Evolutionary conservation across 2,888 invertebrate species (phyloP), one percentile per base, ranked within the genome.

Genomic region (Ochropleura leucogaster): DNA sequence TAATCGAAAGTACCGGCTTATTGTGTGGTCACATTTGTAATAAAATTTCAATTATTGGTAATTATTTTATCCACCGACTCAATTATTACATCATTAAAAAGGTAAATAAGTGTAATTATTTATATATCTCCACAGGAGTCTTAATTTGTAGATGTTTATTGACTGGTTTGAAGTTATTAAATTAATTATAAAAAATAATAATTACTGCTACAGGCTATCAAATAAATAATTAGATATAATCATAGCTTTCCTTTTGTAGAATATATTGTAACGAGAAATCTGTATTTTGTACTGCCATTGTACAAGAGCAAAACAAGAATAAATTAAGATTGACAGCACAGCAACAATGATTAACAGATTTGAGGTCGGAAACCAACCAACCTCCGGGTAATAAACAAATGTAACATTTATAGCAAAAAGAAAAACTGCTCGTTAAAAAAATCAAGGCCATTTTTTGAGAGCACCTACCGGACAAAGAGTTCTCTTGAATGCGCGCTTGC

Each of bases 381-480:
- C 71, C 71, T 76, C 71, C 73, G 12, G 51, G 64, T 57, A 71
- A 64, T 44, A 69, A 79, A 75, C 59, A 74, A 68, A 71, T 67
- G 73, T 69, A 79, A 76, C 74, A 77, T 77, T 85, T 69, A 72
- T 8, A 64, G 67, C 30, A 49, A 78, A 73, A 85, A 77, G 60
- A 81, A 88, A 87, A 87, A 79, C 71, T 55, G 65, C 16, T 40
- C 42, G 74, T 64, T 63, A 49, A 77, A 57, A 72, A 88, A 86
- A 87, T 81, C 84, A 87, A 77, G 86, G 86, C 65, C 86, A 81
- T 72, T 88, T 87, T 90, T 89, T 89, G 40, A 53, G 47, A 73
- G 76, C 80, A 59, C 71, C 60, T 82, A 79, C 80, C 77, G 76
- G 71, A 75, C 80, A 76, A 77, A 74, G 77, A 85, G 75, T 44